Conservation (phyloP, 2,797 vertebrate genomes). For the Sebastes cheni region DNA sequence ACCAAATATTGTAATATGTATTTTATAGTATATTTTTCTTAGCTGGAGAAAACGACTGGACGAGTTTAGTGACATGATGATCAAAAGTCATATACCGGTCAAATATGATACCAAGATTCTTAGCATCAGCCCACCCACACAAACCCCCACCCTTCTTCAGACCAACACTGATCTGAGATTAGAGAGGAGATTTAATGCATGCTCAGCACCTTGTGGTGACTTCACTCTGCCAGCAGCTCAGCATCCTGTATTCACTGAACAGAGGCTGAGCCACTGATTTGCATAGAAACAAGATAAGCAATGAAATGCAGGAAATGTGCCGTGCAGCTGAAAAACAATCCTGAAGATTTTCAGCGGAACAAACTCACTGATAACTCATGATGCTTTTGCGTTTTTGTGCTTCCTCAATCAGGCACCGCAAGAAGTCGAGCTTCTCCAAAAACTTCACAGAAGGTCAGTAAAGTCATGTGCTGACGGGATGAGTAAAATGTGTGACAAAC, state of each 20-base stretch:
- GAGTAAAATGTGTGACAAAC: background rate
- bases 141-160: background rate
- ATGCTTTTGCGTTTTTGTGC: background rate
- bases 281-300: conserved; percentile 29
- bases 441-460: conserved; percentile 92
- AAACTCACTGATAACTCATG: background rate
- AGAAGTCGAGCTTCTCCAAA: conserved; percentile 92
- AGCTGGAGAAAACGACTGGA: too few relatives aligned
- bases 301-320: background rate
- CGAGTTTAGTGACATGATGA: too few relatives aligned
- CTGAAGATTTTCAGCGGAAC: background rate
- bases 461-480: background rate
- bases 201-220: conserved; percentile 28
- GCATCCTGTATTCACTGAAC: background rate
- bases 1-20: too few relatives aligned
- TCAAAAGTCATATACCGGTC: too few relatives aligned
- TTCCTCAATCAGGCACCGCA: conserved; percentile 86
- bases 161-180: background rate
- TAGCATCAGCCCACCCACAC: background rate
- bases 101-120: too few relatives aligned
- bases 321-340: background rate
- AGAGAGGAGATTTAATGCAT: background rate
- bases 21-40: too few relatives aligned
- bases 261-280: conserved; percentile 43
- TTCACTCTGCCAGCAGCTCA: background rate